Evolutionary conservation across 2,888 invertebrate species (phyloP), one percentile per base, ranked within the genome.

Genomic region (Gortyna flavago): DNA sequence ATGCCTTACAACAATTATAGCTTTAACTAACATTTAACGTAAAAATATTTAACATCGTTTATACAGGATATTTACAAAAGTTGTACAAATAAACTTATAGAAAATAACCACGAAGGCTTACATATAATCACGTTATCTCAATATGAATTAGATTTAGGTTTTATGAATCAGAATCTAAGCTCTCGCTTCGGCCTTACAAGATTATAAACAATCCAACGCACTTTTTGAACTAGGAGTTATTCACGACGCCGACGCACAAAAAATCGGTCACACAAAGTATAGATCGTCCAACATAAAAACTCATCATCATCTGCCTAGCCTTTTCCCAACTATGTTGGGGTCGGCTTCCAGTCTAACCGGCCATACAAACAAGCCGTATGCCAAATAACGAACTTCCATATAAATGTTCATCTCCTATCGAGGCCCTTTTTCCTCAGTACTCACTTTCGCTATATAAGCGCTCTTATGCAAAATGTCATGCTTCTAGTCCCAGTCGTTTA

Each of bases 51-150:
- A 87, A 87, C 87, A 88, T 87, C 76, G 66, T 87, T 84, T 87
- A 86, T 87, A 87, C 87, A 87, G 80, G 54, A 77, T 87, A 87
- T 87, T 87, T 87, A 87, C 87, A 88, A 87, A 81, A 88, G 86
- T 85, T 86, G 59, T 81, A 87, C 86, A 87, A 79, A 79, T 83
- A 84, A 88, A 86, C 72, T 72, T 68, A 72, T 78, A 80, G 69
- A 83, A 86, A 83, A 79, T 84, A 88, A 88, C 80, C 75, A 84
- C 79, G 79, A 72, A 81, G 73, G 61, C 80, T 87, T 83, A 85
- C 61, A 85, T 68, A 75, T 74, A 85, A 80, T 85, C 83, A 85
- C 81, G 79, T 71, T 62, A 75, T 72, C 35, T 69, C 67, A 74
- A 59, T 67, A 29, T 69, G 73, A 72, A 76, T 59, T 38, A 62